phyloP scores from a whole-genome alignment of 2,113 vertebrate genomes.

The Mus pahari region DNA sequence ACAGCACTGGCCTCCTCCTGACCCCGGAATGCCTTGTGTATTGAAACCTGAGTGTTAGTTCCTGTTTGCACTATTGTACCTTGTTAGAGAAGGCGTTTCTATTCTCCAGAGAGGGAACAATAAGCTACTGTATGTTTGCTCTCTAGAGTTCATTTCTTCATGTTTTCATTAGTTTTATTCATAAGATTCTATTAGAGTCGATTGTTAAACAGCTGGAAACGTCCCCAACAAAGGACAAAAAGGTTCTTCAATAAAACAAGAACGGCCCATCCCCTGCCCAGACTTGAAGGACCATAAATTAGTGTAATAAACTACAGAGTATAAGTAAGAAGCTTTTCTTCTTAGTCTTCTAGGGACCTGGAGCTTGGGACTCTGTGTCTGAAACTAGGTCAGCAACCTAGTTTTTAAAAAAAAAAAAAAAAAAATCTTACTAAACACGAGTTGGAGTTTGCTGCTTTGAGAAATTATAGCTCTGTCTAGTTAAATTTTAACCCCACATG shows the following conservation, averaged over 20 bases:
- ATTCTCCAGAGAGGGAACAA: constrained; percentile 73
- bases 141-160: constrained; percentile 76
- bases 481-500: constrained; percentile 33
- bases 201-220: constrained; percentile 80
- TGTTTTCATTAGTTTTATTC: constrained; percentile 76
- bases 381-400: constrained; percentile 75
- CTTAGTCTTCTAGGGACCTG: constrained; percentile 56
- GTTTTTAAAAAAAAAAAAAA: background rate
- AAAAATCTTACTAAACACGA: constrained; percentile 44
- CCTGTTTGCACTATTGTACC: constrained; percentile 71
- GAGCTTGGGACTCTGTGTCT: constrained; percentile 52
- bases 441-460: constrained; percentile 59
- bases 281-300: constrained; percentile 72
- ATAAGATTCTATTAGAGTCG: constrained; percentile 77
- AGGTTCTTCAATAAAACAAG: constrained; percentile 84
- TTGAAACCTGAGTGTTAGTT: constrained; percentile 72
- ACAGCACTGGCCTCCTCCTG: constrained; percentile 41
- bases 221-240: constrained; percentile 82
- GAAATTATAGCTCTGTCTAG: constrained; percentile 8
- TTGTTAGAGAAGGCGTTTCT: constrained; percentile 78
- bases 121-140: constrained; percentile 67
- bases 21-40: constrained; percentile 35
- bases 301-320: constrained; percentile 75
- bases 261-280: constrained; percentile 75
- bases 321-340: constrained; percentile 60